Evolutionary conservation across 1,140 invertebrate genomes (phyloP).

Genomic region (Chironomus tepperi): DNA sequence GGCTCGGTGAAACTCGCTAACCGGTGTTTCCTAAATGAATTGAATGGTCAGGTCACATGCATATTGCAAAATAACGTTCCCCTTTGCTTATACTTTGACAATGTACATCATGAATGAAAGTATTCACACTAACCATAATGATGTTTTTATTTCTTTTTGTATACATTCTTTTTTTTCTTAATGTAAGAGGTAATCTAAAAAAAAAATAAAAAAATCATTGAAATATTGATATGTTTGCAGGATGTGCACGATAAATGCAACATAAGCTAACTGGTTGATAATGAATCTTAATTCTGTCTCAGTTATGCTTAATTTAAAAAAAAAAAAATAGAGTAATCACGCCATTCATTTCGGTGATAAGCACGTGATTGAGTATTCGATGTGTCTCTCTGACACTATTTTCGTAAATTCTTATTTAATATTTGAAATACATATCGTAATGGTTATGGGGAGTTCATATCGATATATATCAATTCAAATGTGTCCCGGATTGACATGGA

Average conservation of each 20-base stretch:
- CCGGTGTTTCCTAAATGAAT: background rate
- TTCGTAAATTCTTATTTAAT: background rate
- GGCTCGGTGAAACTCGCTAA: background rate
- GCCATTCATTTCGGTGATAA: constrained; percentile 12
- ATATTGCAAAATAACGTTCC: background rate
- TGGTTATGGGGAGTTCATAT: background rate
- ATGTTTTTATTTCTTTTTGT: background rate
- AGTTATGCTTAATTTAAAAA: background rate
- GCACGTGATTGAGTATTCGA: background rate
- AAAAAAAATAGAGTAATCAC: background rate
- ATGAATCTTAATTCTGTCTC: constrained; percentile 1
- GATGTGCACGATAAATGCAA: background rate
- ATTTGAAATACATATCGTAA: background rate
- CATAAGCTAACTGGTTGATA: constrained; percentile 1
- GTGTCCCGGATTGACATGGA: constrained; percentile 4
- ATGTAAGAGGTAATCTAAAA: constrained; percentile 13
- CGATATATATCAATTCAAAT: background rate
- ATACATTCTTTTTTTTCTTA: background rate
- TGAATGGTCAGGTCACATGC: background rate
- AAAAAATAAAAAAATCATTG: background rate
- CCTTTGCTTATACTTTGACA: background rate
- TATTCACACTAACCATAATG: constrained; percentile 5
- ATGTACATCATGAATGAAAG: background rate
- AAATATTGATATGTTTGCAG: constrained; percentile 1
- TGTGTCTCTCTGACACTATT: constrained; percentile 2